These are phyloP conservation scores for Carpatolechia fugitivella DNA, from an alignment of 2,888 invertebrate species.

Conservation along the genomic window DNA sequence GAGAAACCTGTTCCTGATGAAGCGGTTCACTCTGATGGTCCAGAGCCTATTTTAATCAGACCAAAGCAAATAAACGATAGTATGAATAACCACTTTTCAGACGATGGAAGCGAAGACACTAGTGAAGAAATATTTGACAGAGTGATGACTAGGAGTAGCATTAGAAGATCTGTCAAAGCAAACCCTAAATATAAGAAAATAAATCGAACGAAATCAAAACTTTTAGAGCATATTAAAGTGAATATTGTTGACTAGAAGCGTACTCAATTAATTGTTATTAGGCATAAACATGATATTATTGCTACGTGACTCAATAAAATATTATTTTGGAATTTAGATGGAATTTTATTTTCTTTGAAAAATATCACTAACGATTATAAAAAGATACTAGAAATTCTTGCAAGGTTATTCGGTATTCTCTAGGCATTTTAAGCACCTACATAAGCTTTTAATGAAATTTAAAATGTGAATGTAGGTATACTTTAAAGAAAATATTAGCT, in stretches of 20 bases:
- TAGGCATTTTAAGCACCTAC: too few species aligned
- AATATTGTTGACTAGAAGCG: constrained; percentile 59
- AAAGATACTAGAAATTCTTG: too few species aligned
- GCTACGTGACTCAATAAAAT: too few species aligned
- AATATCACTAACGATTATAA: too few species aligned
- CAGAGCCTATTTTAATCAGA: constrained; percentile 52
- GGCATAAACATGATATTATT: too few species aligned
- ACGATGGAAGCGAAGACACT: constrained; percentile 72
- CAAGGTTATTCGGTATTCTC: too few species aligned
- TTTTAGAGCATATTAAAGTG: constrained; percentile 68
- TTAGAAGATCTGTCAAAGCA: constrained; percentile 68
- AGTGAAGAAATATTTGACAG: constrained; percentile 73
- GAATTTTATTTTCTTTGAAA: too few species aligned
- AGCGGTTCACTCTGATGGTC: constrained; percentile 51
- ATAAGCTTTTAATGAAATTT: too few species aligned
- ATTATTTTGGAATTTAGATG: too few species aligned
- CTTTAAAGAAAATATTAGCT: too few species aligned
- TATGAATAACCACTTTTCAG: constrained; percentile 74
- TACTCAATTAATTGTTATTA: constrained; percentile 1
- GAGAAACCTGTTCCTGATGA: constrained; percentile 50
- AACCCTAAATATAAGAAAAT: constrained; percentile 76
- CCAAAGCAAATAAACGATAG: constrained; percentile 68
- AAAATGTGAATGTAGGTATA: too few species aligned
- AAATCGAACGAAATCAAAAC: constrained; percentile 67
- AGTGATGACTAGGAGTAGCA: constrained; percentile 70